These are phyloP conservation scores for Corythaixoides concolor DNA, from an alignment of 2,113 vertebrate genomes.

Conservation along the genomic window DNA sequence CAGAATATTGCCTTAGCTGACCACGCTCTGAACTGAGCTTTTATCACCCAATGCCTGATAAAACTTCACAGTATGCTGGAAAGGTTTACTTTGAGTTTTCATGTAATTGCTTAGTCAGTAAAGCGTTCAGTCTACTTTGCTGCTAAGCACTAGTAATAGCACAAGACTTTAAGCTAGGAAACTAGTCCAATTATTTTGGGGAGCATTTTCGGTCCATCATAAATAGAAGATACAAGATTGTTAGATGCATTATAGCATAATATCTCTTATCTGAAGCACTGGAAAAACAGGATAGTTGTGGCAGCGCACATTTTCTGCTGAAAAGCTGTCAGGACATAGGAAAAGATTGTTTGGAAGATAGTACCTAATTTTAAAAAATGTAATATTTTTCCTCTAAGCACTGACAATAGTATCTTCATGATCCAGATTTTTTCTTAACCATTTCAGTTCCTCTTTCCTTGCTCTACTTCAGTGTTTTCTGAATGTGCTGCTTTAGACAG, in stretches of 20 bases:
- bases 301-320: neutral
- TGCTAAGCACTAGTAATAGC: neutral
- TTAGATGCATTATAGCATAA: neutral
- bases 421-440: neutral
- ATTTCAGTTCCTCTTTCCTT: neutral
- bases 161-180: slow-evolving; percentile 7
- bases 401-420: slow-evolving; percentile 19
- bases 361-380: slow-evolving; percentile 33
- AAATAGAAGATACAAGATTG: neutral
- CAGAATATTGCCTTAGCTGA: neutral
- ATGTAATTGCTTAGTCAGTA: slow-evolving; percentile 9
- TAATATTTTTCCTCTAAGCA: slow-evolving; percentile 29
- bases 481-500: neutral
- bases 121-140: slow-evolving; percentile 11
- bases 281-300: slow-evolving; percentile 3
- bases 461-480: neutral
- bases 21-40: neutral
- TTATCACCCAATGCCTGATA: neutral
- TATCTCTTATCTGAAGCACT: neutral
- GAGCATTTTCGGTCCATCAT: neutral
- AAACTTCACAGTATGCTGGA: neutral
- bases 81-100: neutral
- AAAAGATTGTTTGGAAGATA: slow-evolving; percentile 39
- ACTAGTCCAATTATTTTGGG: slow-evolving; percentile 21
- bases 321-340: neutral